phyloP scores from a whole-genome alignment of 2,113 vertebrate genomes.

The Cyprinodon brontotheroides region DNA sequence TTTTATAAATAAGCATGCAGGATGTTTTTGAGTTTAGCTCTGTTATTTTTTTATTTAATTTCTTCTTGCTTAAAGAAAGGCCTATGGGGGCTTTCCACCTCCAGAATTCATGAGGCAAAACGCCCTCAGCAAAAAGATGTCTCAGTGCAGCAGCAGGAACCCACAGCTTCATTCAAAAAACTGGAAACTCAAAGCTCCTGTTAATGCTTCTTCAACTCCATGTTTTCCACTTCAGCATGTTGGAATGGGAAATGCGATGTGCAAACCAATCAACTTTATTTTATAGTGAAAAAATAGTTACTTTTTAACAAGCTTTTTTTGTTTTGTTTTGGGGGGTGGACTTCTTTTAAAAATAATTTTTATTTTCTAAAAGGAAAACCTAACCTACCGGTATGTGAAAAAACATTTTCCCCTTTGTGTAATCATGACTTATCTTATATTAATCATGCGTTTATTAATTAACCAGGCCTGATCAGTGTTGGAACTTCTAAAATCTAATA shows the following conservation, averaged over 20 bases:
- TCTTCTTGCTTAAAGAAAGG: constrained; percentile 38
- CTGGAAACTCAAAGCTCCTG: constrained; percentile 22
- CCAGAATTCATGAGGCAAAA: constrained; percentile 69
- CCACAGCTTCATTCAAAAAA: constrained; percentile 28
- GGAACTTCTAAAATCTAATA: too few relatives aligned
- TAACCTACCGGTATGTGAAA: not conserved
- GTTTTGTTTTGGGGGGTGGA: not conserved
- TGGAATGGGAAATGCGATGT: not conserved
- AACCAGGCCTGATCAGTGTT: too few relatives aligned
- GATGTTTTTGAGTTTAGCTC: constrained; percentile 16
- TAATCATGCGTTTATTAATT: too few relatives aligned
- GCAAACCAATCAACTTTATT: not conserved
- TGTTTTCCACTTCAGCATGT: constrained; percentile 7
- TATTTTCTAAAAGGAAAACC: too few relatives aligned
- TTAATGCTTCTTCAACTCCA: constrained; percentile 4
- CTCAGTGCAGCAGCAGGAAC: constrained; percentile 43
- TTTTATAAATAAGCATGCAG: constrained; percentile 20
- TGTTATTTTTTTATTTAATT: constrained; percentile 16
- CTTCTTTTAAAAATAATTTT: not conserved
- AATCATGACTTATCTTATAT: too few relatives aligned
- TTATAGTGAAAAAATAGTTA: not conserved
- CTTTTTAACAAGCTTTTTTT: not conserved
- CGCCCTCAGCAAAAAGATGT: constrained; percentile 66
- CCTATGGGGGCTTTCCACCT: constrained; percentile 66
- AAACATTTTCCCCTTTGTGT: too few relatives aligned